Percentiles rank a stretch among this genome's conserved stretches.
Evolutionary conservation across 2,113 vertebrate genomes (phyloP).

Genomic region (Rhineura floridana): DNA sequence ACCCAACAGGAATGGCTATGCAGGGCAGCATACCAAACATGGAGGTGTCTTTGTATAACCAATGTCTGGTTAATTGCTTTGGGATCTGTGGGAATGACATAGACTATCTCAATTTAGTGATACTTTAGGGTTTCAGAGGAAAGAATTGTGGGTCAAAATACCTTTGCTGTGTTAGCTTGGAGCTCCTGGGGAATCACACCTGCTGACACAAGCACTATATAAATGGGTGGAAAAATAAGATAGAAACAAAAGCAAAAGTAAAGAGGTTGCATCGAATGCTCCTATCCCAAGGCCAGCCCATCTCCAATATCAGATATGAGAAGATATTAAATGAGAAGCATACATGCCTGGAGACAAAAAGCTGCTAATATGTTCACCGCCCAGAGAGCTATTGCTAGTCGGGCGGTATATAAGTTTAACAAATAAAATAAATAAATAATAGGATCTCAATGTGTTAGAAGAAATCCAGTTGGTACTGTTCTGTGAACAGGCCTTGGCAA

Average conservation of each 20-base stretch:
- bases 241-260: not conserved
- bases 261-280: not conserved
- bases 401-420: too few relatives aligned
- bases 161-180: not conserved
- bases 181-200: constrained; percentile 10
- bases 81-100: not conserved
- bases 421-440: too few relatives aligned
- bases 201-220: constrained; percentile 2
- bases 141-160: not conserved
- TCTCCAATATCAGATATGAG: not conserved
- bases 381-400: too few relatives aligned
- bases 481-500: not conserved
- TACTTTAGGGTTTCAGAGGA: not conserved
- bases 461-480: not conserved
- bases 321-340: not conserved
- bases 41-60: not conserved
- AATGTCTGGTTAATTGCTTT: not conserved
- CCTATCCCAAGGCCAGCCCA: not conserved
- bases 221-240: not conserved
- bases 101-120: not conserved
- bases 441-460: not conserved
- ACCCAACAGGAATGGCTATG: not conserved
- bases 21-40: not conserved
- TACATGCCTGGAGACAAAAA: not conserved
- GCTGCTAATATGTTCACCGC: not conserved